Evolutionary conservation across 2,797 vertebrate genomes (phyloP).

Genomic region (Onychomys arenicola): DNA sequence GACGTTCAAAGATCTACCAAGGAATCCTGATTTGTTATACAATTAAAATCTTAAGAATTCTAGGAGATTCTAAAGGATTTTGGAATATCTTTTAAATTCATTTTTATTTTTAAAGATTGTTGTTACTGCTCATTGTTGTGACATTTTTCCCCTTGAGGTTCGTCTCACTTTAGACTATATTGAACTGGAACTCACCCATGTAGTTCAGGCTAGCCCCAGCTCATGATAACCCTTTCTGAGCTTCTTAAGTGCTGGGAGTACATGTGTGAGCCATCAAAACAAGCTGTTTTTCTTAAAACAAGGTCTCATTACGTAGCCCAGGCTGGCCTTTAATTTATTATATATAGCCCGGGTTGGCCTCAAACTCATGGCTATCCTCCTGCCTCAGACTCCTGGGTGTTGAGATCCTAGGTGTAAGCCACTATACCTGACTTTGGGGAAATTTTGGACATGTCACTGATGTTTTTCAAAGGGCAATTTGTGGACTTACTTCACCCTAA

Average conservation of each 20-base stretch:
- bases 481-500: background rate
- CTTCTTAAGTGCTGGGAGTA: background rate
- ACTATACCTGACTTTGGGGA: background rate
- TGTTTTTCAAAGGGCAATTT: slow-evolving; percentile 48
- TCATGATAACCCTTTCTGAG: background rate
- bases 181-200: background rate
- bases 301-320: background rate
- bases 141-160: background rate
- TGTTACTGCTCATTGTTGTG: background rate
- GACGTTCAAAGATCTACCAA: slow-evolving; percentile 62
- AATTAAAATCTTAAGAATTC: slow-evolving; percentile 67
- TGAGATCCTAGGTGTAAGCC: background rate
- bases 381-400: background rate
- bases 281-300: background rate
- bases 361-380: background rate
- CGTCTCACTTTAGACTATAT: background rate
- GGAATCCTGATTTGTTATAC: slow-evolving; percentile 66
- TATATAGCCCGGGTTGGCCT: background rate
- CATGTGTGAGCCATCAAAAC: background rate
- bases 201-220: background rate
- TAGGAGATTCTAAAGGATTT: slow-evolving; percentile 58
- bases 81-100: background rate
- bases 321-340: background rate
- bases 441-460: background rate
- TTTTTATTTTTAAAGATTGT: background rate